Evolutionary conservation across 2,113 vertebrate genomes (phyloP).

Genomic region (Grammomys dolichurus): DNA sequence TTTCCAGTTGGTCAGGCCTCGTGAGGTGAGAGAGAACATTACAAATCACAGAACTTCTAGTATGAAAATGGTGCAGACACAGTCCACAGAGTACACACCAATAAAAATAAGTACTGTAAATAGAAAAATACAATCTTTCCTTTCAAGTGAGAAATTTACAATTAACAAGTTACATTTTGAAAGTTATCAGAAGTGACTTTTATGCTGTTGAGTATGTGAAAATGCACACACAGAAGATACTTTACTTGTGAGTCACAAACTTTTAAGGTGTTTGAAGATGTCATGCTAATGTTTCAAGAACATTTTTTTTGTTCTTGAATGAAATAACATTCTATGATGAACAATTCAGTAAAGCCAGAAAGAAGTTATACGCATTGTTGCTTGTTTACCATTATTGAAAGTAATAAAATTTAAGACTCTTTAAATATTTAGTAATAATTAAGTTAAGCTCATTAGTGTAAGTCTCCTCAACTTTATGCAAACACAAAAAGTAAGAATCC

Average conservation of each 20-base stretch:
- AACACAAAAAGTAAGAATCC: conserved; percentile 8
- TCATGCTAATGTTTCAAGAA: background rate
- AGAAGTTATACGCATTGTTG: background rate
- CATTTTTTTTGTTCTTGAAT: background rate
- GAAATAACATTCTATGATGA: background rate
- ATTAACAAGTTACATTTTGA: conserved; percentile 4
- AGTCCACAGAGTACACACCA: background rate
- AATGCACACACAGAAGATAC: background rate
- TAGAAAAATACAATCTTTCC: background rate
- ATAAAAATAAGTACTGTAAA: background rate
- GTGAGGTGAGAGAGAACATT: background rate
- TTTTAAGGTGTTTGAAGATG: background rate
- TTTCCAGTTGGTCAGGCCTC: background rate
- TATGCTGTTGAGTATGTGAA: background rate
- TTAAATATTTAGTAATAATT: conserved; percentile 8
- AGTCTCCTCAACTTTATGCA: background rate
- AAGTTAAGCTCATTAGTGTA: background rate
- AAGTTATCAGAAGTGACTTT: background rate
- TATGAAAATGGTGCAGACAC: background rate
- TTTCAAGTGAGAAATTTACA: background rate
- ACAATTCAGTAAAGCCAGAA: background rate
- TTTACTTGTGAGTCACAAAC: background rate
- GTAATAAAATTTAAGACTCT: background rate
- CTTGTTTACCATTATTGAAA: background rate
- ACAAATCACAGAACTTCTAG: background rate